Base-by-base conservation (phyloP, 2,113 vertebrate genomes). In the Heliornis fulica region DNA sequence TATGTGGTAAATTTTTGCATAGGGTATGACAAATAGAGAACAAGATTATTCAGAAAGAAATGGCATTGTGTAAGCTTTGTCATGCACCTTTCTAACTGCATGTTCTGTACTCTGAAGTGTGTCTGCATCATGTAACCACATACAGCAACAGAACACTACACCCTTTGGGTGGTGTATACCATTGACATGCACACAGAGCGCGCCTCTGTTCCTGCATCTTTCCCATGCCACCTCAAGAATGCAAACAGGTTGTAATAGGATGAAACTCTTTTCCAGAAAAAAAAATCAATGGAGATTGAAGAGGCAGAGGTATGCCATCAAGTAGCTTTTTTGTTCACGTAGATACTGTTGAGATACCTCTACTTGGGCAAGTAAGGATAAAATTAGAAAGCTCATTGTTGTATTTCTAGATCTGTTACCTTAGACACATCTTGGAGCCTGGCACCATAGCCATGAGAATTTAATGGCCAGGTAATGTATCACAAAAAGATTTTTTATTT, bases 181-280 rank as follows among this genome's bases (percentile, higher is more conserved):
- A 0, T 32, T 23, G 0, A 13, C 16, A 2, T 5, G 11, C 19
- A 45, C 4, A 7, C 5, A 38, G 50, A 13, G 2, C 23, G 14
- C 40, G 65, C 51, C 9, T 46, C 43, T 60, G 7, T 3, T 78
- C 34, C 45, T n/a, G 2, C 20, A 69, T 26, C 46, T 92, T 51
- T 26, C 36, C 36, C 0, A 0, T 34, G 31, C 48, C 53, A n/a
- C 56, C 17, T 91, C 31, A 65, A 26, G 23, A 90, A 28, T 50
- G 20, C 38, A 43, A 29, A 41, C 36, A 74, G 11, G 10, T 38
- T 81, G 13, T 76, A 66, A 63, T 77, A 32, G 5, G 34, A 36
- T 48, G 19, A 21, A 18, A 4, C 19, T 84, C 8, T 70, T 84
- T 61, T 56, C n/a, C 25, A 38, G 50, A 72, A 68, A 20, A 74